A percentile compares a stretch with the other conserved stretches of the same genome.
Evolutionary conservation across 2,888 invertebrate species (phyloP).

Genomic region (Tipula unca): DNA sequence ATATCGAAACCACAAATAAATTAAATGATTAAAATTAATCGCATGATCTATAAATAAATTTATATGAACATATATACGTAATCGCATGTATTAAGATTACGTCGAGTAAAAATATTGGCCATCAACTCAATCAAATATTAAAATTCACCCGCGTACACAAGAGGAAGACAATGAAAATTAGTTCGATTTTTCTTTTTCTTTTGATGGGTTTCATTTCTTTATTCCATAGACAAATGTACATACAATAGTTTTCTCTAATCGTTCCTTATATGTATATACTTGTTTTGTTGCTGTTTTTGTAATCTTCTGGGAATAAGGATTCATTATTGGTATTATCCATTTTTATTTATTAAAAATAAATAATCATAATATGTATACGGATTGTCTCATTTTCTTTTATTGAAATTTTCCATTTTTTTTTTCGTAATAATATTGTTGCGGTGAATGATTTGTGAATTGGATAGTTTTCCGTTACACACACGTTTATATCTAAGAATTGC

Average conservation of each 20-base stretch:
- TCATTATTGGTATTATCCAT: conserved; percentile 8
- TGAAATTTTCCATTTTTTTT: not conserved
- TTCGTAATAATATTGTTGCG: not conserved
- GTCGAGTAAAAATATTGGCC: not conserved
- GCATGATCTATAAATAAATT: not conserved
- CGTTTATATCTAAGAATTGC: no score
- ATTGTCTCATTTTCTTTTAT: not conserved
- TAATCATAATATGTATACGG: not conserved
- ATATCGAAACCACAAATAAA: not conserved
- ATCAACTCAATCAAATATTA: conserved; percentile 4
- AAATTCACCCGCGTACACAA: not conserved
- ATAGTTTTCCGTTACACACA: not conserved
- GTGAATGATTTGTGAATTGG: not conserved
- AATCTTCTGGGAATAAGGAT: not conserved
- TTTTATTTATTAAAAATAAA: not conserved
- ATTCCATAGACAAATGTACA: not conserved
- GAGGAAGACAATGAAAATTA: not conserved
- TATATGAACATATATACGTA: not conserved
- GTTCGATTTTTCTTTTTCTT: not conserved
- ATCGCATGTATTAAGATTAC: conserved; percentile 8
- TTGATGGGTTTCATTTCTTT: not conserved
- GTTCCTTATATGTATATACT: no score
- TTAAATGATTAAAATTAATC: not conserved
- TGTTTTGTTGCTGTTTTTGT: not conserved
- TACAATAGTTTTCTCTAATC: not conserved